Evolutionary conservation across 1,140 invertebrate species (phyloP).

Genomic region (Chrysopa pallens): DNA sequence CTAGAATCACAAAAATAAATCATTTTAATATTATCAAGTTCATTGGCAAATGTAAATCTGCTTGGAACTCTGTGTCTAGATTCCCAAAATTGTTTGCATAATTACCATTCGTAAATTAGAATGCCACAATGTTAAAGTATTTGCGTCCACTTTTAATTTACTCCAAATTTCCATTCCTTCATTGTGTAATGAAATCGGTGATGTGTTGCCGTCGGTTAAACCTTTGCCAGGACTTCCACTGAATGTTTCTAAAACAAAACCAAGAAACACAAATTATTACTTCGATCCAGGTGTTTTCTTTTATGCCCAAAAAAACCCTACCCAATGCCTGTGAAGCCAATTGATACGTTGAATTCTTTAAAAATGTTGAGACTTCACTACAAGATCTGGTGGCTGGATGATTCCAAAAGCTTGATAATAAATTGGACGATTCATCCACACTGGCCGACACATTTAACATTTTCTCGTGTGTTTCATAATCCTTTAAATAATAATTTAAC

Average conservation of each 20-base stretch:
- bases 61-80: too few relatives aligned
- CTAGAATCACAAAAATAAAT: conserved; percentile 22
- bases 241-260: conserved; percentile 1
- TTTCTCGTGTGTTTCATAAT: conserved; percentile 12
- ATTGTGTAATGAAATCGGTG: neutral
- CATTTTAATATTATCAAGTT: neutral
- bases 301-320: conserved; percentile 11
- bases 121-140: conserved; percentile 42
- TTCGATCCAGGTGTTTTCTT: neutral
- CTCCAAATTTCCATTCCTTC: conserved; percentile 33
- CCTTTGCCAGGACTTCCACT: neutral
- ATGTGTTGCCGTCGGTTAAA: neutral
- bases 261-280: neutral
- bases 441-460: conserved; percentile 8
- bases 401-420: conserved; percentile 33
- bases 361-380: conserved; percentile 29
- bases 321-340: conserved; percentile 28
- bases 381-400: conserved; percentile 30
- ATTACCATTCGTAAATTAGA: conserved; percentile 41
- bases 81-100: too few relatives aligned
- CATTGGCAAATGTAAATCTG: too few relatives aligned
- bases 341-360: conserved; percentile 32
- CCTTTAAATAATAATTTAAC: conserved; percentile 23
- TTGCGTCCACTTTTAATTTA: conserved; percentile 36
- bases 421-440: conserved; percentile 12